Evolutionary conservation across 2,113 vertebrate genomes (phyloP).

Genomic region (Urocitellus parryii): DNA sequence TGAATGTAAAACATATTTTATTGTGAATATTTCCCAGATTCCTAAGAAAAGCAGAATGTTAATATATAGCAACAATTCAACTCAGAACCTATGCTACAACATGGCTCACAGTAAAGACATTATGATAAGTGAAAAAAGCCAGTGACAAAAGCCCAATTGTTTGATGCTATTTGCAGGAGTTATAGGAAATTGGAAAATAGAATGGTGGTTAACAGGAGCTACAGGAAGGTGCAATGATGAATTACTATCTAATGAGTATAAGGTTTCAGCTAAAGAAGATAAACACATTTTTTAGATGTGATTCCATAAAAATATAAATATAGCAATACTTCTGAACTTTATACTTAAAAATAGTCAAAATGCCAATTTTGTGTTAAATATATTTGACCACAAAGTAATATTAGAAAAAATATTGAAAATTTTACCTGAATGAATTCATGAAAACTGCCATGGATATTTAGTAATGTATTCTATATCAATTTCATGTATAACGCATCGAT

Average conservation of each 20-base stretch:
- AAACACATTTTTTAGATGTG: neutral
- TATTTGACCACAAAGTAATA: neutral
- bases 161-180: neutral
- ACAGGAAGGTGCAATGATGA: fast-evolving
- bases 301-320: neutral
- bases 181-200: neutral
- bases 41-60: neutral
- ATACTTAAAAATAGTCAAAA: neutral
- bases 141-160: neutral
- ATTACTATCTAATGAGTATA: neutral
- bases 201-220: neutral
- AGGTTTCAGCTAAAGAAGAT: neutral
- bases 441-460: neutral
- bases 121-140: neutral
- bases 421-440: neutral
- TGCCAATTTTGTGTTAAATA: neutral
- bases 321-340: neutral
- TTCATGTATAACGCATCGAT: neutral
- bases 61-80: neutral
- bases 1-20: neutral
- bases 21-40: neutral
- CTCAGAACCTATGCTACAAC: neutral
- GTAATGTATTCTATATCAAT: neutral
- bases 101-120: neutral
- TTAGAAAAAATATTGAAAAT: neutral